phyloP scores from a whole-genome alignment of 2,113 vertebrate species.

The Polypterus bichir region DNA sequence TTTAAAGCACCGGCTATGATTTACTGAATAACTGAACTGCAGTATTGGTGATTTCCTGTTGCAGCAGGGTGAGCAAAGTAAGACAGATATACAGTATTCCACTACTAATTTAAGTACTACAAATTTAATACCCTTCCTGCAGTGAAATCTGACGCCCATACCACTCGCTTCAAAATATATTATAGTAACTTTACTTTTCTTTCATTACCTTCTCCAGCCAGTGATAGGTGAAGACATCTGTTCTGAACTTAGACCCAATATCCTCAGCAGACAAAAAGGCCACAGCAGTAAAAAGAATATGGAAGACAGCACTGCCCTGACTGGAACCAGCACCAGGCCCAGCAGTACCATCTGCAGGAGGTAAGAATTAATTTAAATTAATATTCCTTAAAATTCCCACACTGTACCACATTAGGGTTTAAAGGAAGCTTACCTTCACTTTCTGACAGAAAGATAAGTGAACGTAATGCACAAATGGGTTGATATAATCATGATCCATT shows the following conservation, averaged over 20 bases:
- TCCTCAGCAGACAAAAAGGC: slow-evolving; percentile 59
- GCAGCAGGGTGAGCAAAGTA: background rate
- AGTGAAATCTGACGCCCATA: background rate
- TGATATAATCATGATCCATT: too few species aligned
- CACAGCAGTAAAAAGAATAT: slow-evolving; percentile 64
- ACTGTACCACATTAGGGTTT: too few species aligned
- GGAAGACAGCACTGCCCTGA: slow-evolving; percentile 43
- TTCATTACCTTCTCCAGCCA: slow-evolving; percentile 56
- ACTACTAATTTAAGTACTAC: background rate
- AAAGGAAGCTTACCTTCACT: too few species aligned
- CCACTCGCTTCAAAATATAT: background rate
- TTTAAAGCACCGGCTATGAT: too few species aligned
- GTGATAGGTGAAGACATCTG: slow-evolving; percentile 46
- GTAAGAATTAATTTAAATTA: background rate
- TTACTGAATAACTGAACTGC: too few species aligned
- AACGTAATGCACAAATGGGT: too few species aligned
- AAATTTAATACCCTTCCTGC: background rate
- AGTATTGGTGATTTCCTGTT: too few species aligned
- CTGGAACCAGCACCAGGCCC: slow-evolving; percentile 56
- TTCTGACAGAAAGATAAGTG: too few species aligned
- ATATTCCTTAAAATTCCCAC: too few species aligned
- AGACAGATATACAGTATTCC: background rate
- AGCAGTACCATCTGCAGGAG: slow-evolving; percentile 51
- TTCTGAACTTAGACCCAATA: slow-evolving; percentile 53
- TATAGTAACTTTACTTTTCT: background rate